Evolutionary conservation across 2,113 vertebrate genomes (phyloP), one percentile per base, ranked within the genome.

Genomic region (Odontophorus gujanensis): DNA sequence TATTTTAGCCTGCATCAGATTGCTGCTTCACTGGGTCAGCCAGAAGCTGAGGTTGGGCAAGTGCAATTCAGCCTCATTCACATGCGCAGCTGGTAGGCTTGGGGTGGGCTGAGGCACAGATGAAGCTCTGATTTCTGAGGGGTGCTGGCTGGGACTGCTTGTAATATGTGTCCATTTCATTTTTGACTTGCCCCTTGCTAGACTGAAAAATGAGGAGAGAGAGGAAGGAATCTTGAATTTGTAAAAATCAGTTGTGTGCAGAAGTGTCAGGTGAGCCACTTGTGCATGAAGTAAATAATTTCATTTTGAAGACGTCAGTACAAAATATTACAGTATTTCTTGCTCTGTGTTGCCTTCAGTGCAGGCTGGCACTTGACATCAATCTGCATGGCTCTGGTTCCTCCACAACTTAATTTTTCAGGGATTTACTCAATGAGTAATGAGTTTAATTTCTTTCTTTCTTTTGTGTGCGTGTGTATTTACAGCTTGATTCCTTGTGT

Each of bases 1-100:
- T 95, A 48, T 94, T 94, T 85, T 26, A 95, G 63, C 6, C 38
- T 80, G 57, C 12, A 14, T 43, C 42, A 67, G 61, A 36, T 55
- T 76, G 51, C 91, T 85, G 78, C 67, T 94, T 89, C 75, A 7
- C 59, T 9, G 12, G 57, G 78, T 89, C 81, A 87, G 87, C 78
- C 38, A 42, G 15, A 87, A 80, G 81, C 6, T 4, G 48, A 65
- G 63, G 38, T 11, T 21, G 32, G 61, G 78, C 50, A 47, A 80
- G 66, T 80, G 78, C 78, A 51, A 76, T 86, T 87, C 0, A 0
- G 73, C 51, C 34, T 86, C 5, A 0, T 47, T 74, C 48, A 8
- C 0, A 1, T 90, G 36, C 34, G 48, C 59, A 34, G 55, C 38
- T 47, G 25, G 47, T 65, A 0, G 1, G 63, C 50, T 73, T n/a